These are phyloP conservation scores for Botrylloides violaceus DNA, from an alignment of 23 tunicate genomes.

Conservation along the genomic window DNA sequence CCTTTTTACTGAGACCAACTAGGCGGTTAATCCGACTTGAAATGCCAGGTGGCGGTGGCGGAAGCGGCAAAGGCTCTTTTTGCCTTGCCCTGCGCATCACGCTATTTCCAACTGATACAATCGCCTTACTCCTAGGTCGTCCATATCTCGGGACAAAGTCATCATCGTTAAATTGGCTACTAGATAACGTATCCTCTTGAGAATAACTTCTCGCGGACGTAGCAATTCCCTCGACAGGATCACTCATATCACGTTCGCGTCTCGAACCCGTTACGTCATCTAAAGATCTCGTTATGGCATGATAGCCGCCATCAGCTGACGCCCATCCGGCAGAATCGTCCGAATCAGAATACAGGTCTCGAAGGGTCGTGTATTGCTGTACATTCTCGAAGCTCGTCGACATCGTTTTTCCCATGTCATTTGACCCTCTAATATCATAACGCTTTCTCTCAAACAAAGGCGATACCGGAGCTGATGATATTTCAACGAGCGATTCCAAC, in stretches of 20 bases:
- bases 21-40: neutral
- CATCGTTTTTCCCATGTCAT: neutral
- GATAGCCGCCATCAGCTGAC: neutral
- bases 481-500: neutral
- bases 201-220: neutral
- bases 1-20: neutral
- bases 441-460: neutral
- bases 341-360: neutral
- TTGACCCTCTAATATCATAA: neutral
- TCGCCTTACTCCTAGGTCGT: neutral
- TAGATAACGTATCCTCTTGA: conserved; percentile 8
- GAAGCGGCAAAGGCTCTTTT: conserved; percentile 10
- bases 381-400: neutral
- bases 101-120: neutral
- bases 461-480: neutral
- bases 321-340: neutral
- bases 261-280: conserved; percentile 7
- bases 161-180: neutral
- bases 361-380: too few species aligned
- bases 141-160: too few species aligned
- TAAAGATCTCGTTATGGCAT: conserved; percentile 9
- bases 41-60: neutral
- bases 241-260: too few species aligned
- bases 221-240: neutral
- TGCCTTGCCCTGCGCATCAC: conserved; percentile 11